Percentiles rank a stretch among this genome's conserved stretches.
phyloP scores from a whole-genome alignment of 2,888 invertebrate genomes.

The Aricia artaxerxes region DNA sequence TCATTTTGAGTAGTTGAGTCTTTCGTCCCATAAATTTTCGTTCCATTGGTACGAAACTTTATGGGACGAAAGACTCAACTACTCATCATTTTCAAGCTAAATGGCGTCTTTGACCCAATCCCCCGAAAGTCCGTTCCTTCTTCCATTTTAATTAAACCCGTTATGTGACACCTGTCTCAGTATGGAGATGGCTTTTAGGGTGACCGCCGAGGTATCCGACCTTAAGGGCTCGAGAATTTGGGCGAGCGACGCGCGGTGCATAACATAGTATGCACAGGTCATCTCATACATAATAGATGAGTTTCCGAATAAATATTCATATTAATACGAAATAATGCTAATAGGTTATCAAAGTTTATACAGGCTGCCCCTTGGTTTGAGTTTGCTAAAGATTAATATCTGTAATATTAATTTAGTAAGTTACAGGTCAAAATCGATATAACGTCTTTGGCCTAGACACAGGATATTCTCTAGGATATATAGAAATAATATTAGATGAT shows the following conservation, averaged over 20 bases:
- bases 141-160: neutral
- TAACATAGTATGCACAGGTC: constrained; percentile 22
- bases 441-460: neutral
- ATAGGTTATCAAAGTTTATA: constrained; percentile 22
- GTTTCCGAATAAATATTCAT: constrained; percentile 16
- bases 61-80: too few species aligned
- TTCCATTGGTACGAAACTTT: too few species aligned
- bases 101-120: neutral
- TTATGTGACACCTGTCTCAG: neutral
- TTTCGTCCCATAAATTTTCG: too few species aligned
- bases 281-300: constrained; percentile 24
- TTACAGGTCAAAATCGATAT: constrained; percentile 23
- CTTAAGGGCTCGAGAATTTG: constrained; percentile 29
- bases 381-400: neutral
- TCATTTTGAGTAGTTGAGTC: too few species aligned
- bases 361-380: constrained; percentile 3
- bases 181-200: neutral
- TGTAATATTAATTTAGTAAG: constrained; percentile 19
- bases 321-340: constrained; percentile 27
- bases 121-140: neutral
- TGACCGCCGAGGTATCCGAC: constrained; percentile 3
- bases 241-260: constrained; percentile 15
- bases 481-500: too few species aligned
- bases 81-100: too few species aligned
- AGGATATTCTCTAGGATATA: neutral